Conservation (phyloP, 1,140 invertebrate genomes). For the Drosophila albomicans region DNA sequence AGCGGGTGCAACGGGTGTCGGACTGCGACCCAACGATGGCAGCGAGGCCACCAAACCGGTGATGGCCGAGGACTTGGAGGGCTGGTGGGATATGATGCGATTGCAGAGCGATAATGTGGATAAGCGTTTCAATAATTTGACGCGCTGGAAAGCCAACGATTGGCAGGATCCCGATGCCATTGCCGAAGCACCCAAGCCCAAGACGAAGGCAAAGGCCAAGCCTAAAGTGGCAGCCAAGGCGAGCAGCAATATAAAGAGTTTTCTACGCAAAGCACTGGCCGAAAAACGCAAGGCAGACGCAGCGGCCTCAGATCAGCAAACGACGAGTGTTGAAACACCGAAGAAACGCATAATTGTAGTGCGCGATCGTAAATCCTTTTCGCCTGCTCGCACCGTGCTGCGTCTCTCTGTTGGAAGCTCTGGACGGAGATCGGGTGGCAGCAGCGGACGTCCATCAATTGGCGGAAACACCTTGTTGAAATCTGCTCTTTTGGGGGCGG, state of each 20-base stretch:
- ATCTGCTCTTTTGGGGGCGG: constrained; percentile 53
- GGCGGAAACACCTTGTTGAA: constrained; percentile 51
- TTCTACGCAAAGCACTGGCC: constrained; percentile 65
- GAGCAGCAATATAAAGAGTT: constrained; percentile 61
- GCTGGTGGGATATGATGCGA: constrained; percentile 92
- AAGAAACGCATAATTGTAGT: constrained; percentile 50
- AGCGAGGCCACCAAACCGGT: constrained; percentile 87
- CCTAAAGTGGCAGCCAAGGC: constrained; percentile 41
- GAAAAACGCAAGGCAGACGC: constrained; percentile 54
- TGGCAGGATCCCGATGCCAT: constrained; percentile 86
- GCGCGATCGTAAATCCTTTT: constrained; percentile 63
- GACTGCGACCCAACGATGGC: constrained; percentile 48
- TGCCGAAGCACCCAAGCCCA: constrained; percentile 7
- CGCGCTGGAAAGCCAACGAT: constrained; percentile 85
- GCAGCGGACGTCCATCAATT: not conserved
- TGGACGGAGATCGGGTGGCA: not conserved
- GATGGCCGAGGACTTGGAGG: constrained; percentile 88
- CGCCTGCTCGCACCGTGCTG: constrained; percentile 61
- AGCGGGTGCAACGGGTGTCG: constrained; percentile 63
- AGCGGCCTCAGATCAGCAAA: not conserved
- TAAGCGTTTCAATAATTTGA: constrained; percentile 86
- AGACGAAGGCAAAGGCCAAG: constrained; percentile 30
- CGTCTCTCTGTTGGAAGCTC: constrained; percentile 48
- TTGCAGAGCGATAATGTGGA: constrained; percentile 87
- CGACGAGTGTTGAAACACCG: not conserved